Evolutionary conservation across 2,113 vertebrate species (phyloP), one percentile per base, ranked within the genome.

Genomic region (Poeciliopsis turrubarensis): DNA sequence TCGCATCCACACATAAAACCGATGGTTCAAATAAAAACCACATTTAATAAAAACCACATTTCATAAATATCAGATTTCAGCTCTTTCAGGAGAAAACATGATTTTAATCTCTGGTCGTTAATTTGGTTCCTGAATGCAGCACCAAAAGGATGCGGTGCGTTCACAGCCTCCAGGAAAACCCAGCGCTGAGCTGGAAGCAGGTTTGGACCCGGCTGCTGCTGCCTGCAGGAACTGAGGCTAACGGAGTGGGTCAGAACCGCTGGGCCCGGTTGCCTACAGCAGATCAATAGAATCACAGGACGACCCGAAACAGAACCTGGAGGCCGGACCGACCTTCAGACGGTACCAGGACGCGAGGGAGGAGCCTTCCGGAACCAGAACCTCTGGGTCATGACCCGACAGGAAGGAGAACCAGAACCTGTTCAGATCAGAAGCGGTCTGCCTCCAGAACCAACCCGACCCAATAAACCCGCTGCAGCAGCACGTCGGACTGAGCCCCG

Each of bases 231-330:
- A n/a, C 5, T 47, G 5, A 19, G 44, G 17, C 44, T 19, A 6
- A 11, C 51, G 10, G 51, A 57, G 51, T 8, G 25, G 51, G 25
- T 57, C 51, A 57, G 51, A 57, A 57, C 51, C 51, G 51, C 51
- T 0, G 22, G 80, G 84, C 79, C 77, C 54, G 70, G 65, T 90
- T 92, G 90, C 93, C 92, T 92, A 90, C 88, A 92, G 91, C 75
- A 77, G 37, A 94, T 94, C 92, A 73, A 94, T 94, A 89, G 78
- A 77, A 86, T 81, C 88, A 79, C 68, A 93, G 86, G 78, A 85
- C 89, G 78, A n/a, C 85, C 34, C 77, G 82, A 81, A 87, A 69
- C 60, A 78, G 79, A 57, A 12, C 1, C 32, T 5, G 26, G 51
- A 68, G 47, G 77, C 37, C 3, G 47, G 2, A 13, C 54, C 22